Conservation (phyloP, 2,113 vertebrate genomes). For the Stictonetta naevosa region DNA sequence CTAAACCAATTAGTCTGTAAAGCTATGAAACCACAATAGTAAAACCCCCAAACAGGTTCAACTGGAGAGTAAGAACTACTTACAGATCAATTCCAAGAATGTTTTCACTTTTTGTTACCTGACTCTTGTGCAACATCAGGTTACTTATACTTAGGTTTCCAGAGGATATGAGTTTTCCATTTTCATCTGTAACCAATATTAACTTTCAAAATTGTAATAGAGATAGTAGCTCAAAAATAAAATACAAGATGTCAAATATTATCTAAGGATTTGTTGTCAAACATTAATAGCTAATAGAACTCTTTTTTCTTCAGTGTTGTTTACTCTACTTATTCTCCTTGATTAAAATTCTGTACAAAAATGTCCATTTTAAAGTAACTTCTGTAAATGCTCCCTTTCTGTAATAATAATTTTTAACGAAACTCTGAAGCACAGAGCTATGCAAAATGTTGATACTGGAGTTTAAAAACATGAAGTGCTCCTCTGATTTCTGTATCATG, state of each 20-base stretch:
- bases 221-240: neutral
- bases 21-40: slow-evolving; percentile 41
- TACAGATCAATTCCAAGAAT: neutral
- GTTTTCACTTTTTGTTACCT: slow-evolving; percentile 5
- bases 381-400: neutral
- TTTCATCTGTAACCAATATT: neutral
- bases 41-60: neutral
- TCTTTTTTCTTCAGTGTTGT: neutral
- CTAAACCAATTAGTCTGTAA: neutral
- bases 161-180: neutral
- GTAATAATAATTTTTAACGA: neutral
- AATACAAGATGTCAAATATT: fast-evolving
- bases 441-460: neutral
- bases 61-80: neutral
- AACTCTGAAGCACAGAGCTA: neutral
- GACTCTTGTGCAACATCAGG: neutral
- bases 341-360: neutral
- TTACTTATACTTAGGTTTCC: neutral
- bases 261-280: neutral
- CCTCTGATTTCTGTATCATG: neutral
- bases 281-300: neutral
- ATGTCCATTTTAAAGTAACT: neutral
- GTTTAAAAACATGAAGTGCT: neutral
- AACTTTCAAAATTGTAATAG: neutral
- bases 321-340: neutral